Evolutionary conservation across 2,113 vertebrate species (phyloP).

Genomic region (Pangasianodon hypophthalmus): DNA sequence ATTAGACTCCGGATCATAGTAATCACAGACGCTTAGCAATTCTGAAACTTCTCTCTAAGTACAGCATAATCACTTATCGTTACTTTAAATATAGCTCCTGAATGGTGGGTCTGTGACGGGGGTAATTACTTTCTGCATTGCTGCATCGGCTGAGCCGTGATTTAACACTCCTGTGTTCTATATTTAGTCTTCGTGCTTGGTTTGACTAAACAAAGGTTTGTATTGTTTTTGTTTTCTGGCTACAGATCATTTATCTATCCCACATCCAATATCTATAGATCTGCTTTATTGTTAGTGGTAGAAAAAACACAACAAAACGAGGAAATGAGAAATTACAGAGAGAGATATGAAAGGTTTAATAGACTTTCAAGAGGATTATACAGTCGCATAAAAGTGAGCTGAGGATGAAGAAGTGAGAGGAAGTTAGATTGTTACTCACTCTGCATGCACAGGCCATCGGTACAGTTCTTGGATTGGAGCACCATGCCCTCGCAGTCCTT

Average conservation of each 20-base stretch:
- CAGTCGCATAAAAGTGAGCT: background rate
- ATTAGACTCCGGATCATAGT: constrained; percentile 54
- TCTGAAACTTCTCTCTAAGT: constrained; percentile 56
- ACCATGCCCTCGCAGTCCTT: constrained; percentile 96
- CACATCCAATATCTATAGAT: constrained; percentile 14
- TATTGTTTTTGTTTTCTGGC: constrained; percentile 33
- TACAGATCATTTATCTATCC: constrained; percentile 47
- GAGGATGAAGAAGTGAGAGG: background rate
- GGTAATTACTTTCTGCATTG: constrained; percentile 57
- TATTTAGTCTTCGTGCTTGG: constrained; percentile 49
- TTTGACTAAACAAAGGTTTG: constrained; percentile 41
- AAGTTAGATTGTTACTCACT: constrained; percentile 79
- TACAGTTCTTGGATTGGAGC: constrained; percentile 98
- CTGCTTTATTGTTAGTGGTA: constrained; percentile 24
- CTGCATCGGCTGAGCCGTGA: constrained; percentile 37
- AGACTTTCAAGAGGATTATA: background rate
- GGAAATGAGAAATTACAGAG: background rate
- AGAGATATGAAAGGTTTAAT: background rate
- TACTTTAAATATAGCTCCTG: constrained; percentile 67
- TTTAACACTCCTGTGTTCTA: constrained; percentile 47
- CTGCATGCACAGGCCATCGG: constrained; percentile 97
- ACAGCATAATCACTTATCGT: constrained; percentile 67
- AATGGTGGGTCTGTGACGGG: constrained; percentile 52
- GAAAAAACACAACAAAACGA: background rate
- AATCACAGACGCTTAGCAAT: constrained; percentile 56